Base-by-base conservation (phyloP, 2,113 vertebrate genomes). In the Microcebus griseorufus region DNA sequence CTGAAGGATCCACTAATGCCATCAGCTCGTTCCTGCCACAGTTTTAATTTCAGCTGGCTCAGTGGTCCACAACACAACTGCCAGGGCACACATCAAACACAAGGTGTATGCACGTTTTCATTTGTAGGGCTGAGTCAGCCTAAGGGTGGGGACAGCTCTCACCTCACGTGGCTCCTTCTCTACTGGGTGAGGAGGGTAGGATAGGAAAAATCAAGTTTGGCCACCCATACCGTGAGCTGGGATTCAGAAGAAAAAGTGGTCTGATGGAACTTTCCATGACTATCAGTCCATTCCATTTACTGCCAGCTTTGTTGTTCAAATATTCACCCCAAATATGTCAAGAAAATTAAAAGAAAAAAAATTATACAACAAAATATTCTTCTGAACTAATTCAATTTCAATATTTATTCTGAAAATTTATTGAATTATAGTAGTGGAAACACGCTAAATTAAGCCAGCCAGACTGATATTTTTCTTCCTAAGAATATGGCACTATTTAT, bases 391-490 rank as follows among this genome's bases (percentile, higher is more conserved):
- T 96, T 97, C 85, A 96, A 98, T 93, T 97, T 96, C 88, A 96
- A 89, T 97, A 98, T 98, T 98, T 98, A 97, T 98, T 98, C 98
- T 98, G 96, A 97, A 98, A 98, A 97, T 98, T 95, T 97, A 98
- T 97, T 98, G 97, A 98, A 95, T 98, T 98, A 98, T 69, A 95
- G 91, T 96, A 86, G 96, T 98, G 98, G 98, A 98, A 99, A 98
- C 87, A 93, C 92, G 95, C 95, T 98, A 97, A 98, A 97, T 97
- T 90, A 98, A 98, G 97, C 84, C 95, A 96, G 96, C 84, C 97
- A 98, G 94, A 97, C 94, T 97, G 95, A 96, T 94, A 96, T 95
- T 98, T 98, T 92, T 97, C 97, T 98, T 91, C 65, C 48, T 86
- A 96, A 92, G 94, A 98, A 93, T 76, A 89, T 18, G 3, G 96